Percentiles rank a stretch among this genome's conserved stretches.
These are phyloP conservation scores for Sturmia bella DNA, from an alignment of 2,888 invertebrate species.

Conservation along the genomic window DNA sequence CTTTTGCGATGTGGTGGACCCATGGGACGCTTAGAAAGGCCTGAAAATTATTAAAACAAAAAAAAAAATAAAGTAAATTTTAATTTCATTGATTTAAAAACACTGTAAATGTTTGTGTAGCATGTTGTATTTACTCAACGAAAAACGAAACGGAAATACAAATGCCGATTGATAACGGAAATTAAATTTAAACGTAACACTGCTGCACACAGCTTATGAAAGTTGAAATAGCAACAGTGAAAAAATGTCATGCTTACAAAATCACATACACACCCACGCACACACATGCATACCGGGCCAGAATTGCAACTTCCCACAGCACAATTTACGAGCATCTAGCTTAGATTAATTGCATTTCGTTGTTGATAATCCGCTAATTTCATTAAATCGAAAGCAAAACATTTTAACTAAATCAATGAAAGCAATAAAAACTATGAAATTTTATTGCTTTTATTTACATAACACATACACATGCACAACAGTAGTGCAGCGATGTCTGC, in stretches of 20 bases:
- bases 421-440: constrained; percentile 34
- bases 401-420: constrained; percentile 54
- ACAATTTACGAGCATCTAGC: constrained; percentile 41
- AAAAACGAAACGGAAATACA: constrained; percentile 42
- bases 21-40: constrained; percentile 81
- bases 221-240: not conserved
- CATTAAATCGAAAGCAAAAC: constrained; percentile 3
- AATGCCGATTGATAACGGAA: constrained; percentile 69
- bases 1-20: constrained; percentile 82
- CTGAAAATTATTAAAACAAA: constrained; percentile 72
- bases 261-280: not conserved
- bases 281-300: not conserved
- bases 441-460: not conserved
- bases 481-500: constrained; percentile 3
- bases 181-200: constrained; percentile 70
- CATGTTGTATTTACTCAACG: not conserved
- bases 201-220: not conserved
- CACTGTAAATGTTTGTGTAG: not conserved
- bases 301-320: constrained; percentile 41
- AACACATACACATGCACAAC: not conserved
- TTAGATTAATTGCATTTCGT: constrained; percentile 52
- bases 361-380: not conserved
- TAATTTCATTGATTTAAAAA: not conserved
- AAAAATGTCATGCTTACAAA: not conserved
- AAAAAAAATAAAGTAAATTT: not conserved